These are phyloP conservation scores for Dendronephthya gigantea DNA, from an alignment of 64 coral and sea anemone species.

Conservation along the genomic window DNA sequence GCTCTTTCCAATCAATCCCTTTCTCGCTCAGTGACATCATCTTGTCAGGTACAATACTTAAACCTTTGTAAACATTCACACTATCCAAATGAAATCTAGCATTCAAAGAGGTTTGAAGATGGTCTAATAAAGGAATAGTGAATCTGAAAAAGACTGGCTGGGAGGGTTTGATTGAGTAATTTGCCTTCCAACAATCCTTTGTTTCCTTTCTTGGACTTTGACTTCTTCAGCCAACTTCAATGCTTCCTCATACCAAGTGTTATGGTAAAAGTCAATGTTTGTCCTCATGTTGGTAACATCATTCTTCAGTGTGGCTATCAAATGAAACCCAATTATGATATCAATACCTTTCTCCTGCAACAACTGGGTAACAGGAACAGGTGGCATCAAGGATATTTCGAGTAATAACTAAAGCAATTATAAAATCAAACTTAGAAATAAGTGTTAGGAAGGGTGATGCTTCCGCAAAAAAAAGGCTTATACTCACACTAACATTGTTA, in stretches of 20 bases:
- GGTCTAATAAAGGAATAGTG: too few relatives aligned
- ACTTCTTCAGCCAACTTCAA: background rate
- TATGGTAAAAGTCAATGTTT: background rate
- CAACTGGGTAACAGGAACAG: background rate
- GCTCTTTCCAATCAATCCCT: too few relatives aligned
- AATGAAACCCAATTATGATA: background rate
- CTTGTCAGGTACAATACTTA: too few relatives aligned
- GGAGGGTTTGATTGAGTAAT: background rate
- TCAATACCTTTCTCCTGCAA: background rate
- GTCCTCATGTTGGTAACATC: background rate
- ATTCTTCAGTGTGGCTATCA: background rate
- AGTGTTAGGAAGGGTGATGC: background rate
- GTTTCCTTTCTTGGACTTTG: background rate
- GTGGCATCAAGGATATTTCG: background rate
- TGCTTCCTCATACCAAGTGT: background rate
- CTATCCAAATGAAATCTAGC: too few relatives aligned
- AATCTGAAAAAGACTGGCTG: background rate
- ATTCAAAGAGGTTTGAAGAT: too few relatives aligned
- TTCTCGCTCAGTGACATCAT: too few relatives aligned
- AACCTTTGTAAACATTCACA: too few relatives aligned
- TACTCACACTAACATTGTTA: background rate
- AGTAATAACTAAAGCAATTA: background rate
- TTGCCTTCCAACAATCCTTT: background rate
- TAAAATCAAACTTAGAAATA: background rate
- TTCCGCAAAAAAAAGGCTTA: background rate